These are phyloP conservation scores for Euwallacea similis DNA, from an alignment of 1,140 invertebrate species.

Conservation along the genomic window DNA sequence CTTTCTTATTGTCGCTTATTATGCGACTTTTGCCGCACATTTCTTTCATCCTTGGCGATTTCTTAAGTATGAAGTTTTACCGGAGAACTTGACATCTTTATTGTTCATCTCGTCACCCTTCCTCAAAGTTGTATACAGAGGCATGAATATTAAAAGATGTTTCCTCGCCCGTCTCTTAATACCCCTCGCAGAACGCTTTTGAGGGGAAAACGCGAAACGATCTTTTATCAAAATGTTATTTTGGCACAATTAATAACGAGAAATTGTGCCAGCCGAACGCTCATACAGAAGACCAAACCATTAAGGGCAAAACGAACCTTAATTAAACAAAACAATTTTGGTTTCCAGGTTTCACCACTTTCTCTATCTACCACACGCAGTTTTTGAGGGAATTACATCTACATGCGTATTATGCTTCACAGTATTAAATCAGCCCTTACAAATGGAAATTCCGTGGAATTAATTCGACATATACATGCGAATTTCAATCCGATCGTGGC, in stretches of 20 bases:
- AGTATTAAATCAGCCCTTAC: too few species aligned
- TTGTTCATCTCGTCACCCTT: not conserved
- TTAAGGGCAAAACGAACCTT: not conserved
- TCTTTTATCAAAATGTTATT: slow-evolving; percentile 12
- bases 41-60: too few species aligned
- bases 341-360: too few species aligned
- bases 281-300: not conserved
- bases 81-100: too few species aligned
- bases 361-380: too few species aligned
- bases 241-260: slow-evolving; percentile 9
- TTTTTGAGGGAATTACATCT: too few species aligned
- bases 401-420: too few species aligned
- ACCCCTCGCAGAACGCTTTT: not conserved
- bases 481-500: not conserved
- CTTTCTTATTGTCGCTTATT: too few species aligned
- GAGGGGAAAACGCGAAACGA: not conserved
- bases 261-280: not conserved
- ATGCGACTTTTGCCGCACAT: too few species aligned
- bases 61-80: too few species aligned
- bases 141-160: slow-evolving; percentile 8
- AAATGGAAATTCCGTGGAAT: not conserved
- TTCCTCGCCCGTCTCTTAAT: not conserved
- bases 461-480: not conserved
- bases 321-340: not conserved
- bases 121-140: not conserved